Percentiles rank a stretch among this genome's conserved stretches.
phyloP scores from a whole-genome alignment of 2,113 vertebrate genomes.

The Amphilophus citrinellus region DNA sequence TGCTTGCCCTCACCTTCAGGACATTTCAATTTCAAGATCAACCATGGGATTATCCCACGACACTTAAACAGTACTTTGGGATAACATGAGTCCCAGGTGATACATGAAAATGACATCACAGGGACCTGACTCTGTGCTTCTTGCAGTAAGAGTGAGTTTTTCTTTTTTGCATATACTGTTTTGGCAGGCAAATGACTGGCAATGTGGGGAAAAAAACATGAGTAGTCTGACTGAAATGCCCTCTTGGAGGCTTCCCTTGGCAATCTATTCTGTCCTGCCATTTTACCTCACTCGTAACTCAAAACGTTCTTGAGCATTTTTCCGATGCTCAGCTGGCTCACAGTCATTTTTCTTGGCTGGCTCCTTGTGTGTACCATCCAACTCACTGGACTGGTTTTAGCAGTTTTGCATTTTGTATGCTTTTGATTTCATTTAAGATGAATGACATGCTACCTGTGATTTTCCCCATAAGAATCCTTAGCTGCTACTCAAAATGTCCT shows the following conservation, averaged over 20 bases:
- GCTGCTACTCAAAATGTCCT: not conserved
- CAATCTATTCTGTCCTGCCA: not conserved
- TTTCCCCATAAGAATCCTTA: constrained; percentile 12
- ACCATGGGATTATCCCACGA: not conserved
- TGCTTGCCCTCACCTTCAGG: constrained; percentile 8
- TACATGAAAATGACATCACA: constrained; percentile 3
- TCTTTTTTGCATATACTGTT: constrained; percentile 45
- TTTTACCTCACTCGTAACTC: constrained; percentile 33
- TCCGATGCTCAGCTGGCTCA: constrained; percentile 19
- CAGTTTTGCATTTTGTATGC: constrained; percentile 20
- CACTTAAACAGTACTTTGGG: not conserved
- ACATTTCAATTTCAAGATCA: not conserved
- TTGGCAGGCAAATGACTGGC: constrained; percentile 31
- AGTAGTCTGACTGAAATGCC: constrained; percentile 13
- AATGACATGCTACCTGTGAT: not conserved
- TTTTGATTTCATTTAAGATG: not conserved
- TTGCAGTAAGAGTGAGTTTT: not conserved
- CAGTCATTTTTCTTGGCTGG: not conserved
- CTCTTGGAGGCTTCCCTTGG: not conserved
- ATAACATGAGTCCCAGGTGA: constrained; percentile 7
- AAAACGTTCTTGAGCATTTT: constrained; percentile 20
- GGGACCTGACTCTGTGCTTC: not conserved
- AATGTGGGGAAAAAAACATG: not conserved
- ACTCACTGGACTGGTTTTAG: constrained; percentile 43
- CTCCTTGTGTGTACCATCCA: constrained; percentile 17